Base-by-base conservation (phyloP, 1,140 invertebrate genomes). In the Maconellicoccus hirsutus region DNA sequence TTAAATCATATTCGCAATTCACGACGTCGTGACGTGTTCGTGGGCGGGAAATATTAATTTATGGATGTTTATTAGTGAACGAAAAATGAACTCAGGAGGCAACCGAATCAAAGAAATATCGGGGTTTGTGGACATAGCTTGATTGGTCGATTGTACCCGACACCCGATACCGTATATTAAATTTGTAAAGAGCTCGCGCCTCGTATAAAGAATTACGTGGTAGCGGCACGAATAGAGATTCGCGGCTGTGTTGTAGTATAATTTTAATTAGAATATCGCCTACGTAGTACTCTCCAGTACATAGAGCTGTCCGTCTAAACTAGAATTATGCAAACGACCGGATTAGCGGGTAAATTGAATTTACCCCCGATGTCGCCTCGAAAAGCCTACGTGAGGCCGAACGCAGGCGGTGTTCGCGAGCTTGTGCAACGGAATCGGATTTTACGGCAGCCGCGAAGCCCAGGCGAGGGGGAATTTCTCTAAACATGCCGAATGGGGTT, bases 261-360 rank as follows among this genome's bases (percentile, higher is more conserved):
- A 52, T 52, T 52, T 52, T 52, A 52, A 52, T 52, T 52, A 52
- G 42, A 52, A 52, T 52, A 52, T 52, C 42, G 42, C 42, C 42
- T 52, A 19, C 42, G 3, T 52, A 19, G 12, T 52, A 19, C 42
- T 52, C 42, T 52, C 2, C n/a, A 14, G 16, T 16, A 52, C n/a
- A 52, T 4, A 19, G 42, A 19, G 42, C 16, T 52, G 42, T 52
- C 42, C 42, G 42, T 52, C 42, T 52, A 52, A 52, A 52, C 42
- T 52, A 52, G 42, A 52, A 52, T 52, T 52, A 52, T 52, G 42
- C 42, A 52, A 52, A 52, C 42, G 42, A 52, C 42, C 6, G 42
- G 42, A 52, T 52, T 52, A 52, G 42, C n/a, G 42, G 42, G 42
- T 52, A 52, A 52, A 52, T 52, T 52, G 42, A 52, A 52, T 52